A percentile compares a stretch with the other conserved stretches of the same genome.
phyloP scores from a whole-genome alignment of 2,888 invertebrate genomes.

The Coleophora deauratella region DNA sequence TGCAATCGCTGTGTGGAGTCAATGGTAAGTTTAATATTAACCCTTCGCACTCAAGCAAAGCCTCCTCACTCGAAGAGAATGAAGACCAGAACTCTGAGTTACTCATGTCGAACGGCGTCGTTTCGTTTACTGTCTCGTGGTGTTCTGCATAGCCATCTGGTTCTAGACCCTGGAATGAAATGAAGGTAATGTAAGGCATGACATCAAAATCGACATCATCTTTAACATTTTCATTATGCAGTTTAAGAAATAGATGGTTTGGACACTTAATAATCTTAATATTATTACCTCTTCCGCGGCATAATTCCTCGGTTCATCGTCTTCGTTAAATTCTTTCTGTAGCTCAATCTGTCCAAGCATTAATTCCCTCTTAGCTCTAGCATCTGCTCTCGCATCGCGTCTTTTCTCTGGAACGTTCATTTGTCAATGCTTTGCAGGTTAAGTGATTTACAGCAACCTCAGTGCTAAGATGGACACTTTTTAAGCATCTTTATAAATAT shows the following conservation, averaged over 20 bases:
- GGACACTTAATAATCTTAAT: too few relatives aligned
- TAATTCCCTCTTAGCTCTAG: constrained; percentile 62
- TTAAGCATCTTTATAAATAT: too few relatives aligned
- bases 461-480: too few relatives aligned
- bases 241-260: too few relatives aligned
- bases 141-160: constrained; percentile 79
- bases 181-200: background rate
- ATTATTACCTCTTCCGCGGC: constrained; percentile 79
- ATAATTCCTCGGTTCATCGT: constrained; percentile 75
- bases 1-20: constrained; percentile 76
- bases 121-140: constrained; percentile 77
- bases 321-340: constrained; percentile 61
- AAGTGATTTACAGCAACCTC: too few relatives aligned
- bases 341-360: constrained; percentile 65
- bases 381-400: constrained; percentile 38
- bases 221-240: too few relatives aligned
- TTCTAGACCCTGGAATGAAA: constrained; percentile 57
- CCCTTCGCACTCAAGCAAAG: constrained; percentile 81
- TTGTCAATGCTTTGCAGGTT: too few relatives aligned
- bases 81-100: constrained; percentile 88
- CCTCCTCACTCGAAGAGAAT: constrained; percentile 86
- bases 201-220: background rate
- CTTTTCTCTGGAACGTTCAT: constrained; percentile 51
- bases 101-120: constrained; percentile 79
- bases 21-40: constrained; percentile 81